Percentiles rank a stretch among this genome's conserved stretches.
Conservation (phyloP, 2,888 invertebrate genomes). For the Coleophora deauratella region DNA sequence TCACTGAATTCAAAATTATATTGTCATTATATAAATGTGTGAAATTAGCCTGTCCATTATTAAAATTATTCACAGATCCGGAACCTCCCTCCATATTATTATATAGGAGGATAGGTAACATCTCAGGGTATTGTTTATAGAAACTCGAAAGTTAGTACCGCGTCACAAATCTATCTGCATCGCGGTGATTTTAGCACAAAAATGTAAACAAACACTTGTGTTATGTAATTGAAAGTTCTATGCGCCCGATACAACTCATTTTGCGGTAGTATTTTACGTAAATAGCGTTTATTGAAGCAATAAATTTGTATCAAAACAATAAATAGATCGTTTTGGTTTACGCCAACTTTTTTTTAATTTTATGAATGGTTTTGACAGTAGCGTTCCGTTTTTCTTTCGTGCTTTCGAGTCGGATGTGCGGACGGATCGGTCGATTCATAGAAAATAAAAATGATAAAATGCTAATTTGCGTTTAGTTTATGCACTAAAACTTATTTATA, state of each 20-base stretch:
- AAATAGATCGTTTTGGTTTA: constrained; percentile 26
- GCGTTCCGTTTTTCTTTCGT: too few relatives aligned
- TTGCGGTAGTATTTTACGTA: constrained; percentile 34
- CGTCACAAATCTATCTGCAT: constrained; percentile 56
- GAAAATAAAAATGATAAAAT: too few relatives aligned
- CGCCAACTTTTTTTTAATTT: too few relatives aligned
- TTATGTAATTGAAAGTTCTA: constrained; percentile 37
- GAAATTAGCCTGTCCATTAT: constrained; percentile 29
- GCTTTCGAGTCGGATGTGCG: too few relatives aligned
- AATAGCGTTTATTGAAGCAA: constrained; percentile 22
- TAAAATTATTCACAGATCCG: constrained; percentile 39
- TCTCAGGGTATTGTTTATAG: constrained; percentile 40
- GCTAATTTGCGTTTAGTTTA: too few relatives aligned
- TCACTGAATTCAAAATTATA: constrained; percentile 61
- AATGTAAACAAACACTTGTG: constrained; percentile 24
- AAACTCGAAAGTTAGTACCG: neutral
- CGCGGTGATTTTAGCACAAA: constrained; percentile 33
- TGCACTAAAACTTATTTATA: too few relatives aligned
- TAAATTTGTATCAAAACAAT: constrained; percentile 39
- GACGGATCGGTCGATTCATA: too few relatives aligned
- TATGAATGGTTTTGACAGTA: too few relatives aligned
- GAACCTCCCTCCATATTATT: constrained; percentile 64
- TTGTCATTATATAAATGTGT: constrained; percentile 50
- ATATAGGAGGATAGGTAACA: constrained; percentile 60
- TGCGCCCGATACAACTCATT: constrained; percentile 38